Evolutionary conservation across 2,113 vertebrate species (phyloP).

Genomic region (Sisor rabdophorus): DNA sequence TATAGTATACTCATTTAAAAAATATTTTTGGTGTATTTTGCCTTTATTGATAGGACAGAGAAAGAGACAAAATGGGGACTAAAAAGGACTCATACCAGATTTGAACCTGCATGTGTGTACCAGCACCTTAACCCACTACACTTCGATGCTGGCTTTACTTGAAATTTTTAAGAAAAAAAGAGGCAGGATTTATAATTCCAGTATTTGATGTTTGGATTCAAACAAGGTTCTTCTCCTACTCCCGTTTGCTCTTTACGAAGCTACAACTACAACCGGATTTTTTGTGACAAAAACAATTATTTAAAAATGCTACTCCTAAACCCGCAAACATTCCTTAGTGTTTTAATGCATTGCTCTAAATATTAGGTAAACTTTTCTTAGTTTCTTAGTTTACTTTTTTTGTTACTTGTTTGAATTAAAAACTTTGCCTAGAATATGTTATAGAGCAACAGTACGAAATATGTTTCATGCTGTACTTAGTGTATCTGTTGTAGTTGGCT

Average conservation of each 20-base stretch:
- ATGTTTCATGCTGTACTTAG: not conserved
- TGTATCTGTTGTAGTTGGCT: not conserved
- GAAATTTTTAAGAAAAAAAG: not conserved
- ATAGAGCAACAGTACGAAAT: too few relatives aligned
- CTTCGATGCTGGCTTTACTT: too few relatives aligned
- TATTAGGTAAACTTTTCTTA: too few relatives aligned
- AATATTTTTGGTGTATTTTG: not conserved
- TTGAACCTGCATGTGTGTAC: too few relatives aligned
- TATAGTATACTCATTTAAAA: not conserved
- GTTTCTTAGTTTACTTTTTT: too few relatives aligned
- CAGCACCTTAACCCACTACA: too few relatives aligned
- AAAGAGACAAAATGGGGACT: too few relatives aligned
- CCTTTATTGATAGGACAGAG: too few relatives aligned
- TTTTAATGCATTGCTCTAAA: too few relatives aligned
- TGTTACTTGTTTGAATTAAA: not conserved
- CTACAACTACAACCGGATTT: not conserved
- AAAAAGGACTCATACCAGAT: too few relatives aligned
- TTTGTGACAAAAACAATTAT: not conserved
- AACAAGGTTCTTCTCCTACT: not conserved
- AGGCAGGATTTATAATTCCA: not conserved
- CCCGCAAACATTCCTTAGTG: too few relatives aligned
- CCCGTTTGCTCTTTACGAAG: not conserved
- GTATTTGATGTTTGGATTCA: not conserved
- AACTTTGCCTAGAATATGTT: not conserved
- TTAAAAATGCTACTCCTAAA: not conserved